Evolutionary conservation across 2,113 vertebrate genomes (phyloP).

Genomic region (Bos javanicus): DNA sequence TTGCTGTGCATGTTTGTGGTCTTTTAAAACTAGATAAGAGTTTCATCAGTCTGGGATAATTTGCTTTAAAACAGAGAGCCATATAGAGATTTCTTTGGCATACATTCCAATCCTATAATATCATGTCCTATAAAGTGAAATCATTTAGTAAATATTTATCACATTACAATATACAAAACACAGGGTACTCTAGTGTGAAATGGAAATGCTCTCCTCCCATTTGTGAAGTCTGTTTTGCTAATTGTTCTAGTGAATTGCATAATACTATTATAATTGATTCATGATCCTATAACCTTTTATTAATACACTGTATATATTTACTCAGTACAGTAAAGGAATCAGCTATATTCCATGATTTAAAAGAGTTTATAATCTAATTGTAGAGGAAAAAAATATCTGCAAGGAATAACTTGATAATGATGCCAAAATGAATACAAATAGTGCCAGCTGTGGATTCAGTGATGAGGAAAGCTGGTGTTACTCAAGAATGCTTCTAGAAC

Average conservation of each 20-base stretch:
- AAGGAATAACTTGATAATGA: conserved; percentile 8
- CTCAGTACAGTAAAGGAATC: background rate
- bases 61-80: background rate
- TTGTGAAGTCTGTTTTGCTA: background rate
- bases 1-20: background rate
- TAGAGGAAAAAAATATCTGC: background rate
- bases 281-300: background rate
- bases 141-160: background rate
- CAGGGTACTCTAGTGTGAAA: background rate
- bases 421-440: background rate
- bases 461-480: background rate
- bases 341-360: background rate
- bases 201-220: background rate
- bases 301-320: background rate
- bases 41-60: conserved; percentile 30
- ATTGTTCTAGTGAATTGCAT: background rate
- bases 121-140: background rate
- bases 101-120: background rate
- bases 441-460: rapidly evolving
- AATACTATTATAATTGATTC: background rate
- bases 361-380: background rate
- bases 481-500: background rate
- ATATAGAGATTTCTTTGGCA: background rate
- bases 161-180: background rate
- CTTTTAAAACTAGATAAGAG: background rate